These are phyloP conservation scores for Hiodon alosoides DNA, from an alignment of 2,113 vertebrate species.

Conservation along the genomic window DNA sequence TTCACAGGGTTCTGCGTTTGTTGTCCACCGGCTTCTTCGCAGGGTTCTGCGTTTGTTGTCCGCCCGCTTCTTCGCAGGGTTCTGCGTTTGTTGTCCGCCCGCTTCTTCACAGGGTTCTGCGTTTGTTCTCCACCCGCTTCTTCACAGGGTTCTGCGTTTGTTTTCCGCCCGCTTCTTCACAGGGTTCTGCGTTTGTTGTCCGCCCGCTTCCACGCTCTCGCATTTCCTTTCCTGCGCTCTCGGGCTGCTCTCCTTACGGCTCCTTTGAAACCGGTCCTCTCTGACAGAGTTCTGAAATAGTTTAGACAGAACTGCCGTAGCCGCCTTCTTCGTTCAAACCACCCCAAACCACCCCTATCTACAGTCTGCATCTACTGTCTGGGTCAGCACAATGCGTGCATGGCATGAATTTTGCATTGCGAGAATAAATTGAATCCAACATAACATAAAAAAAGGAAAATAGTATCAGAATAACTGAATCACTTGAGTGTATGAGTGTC, in stretches of 20 bases:
- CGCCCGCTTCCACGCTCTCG: no score
- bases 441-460: not conserved
- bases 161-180: no score
- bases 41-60: no score
- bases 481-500: not conserved
- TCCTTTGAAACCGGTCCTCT: not conserved
- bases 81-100: no score
- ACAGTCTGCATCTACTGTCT: not conserved
- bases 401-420: not conserved
- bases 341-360: not conserved
- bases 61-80: no score
- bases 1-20: no score
- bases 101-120: no score
- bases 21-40: no score
- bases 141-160: no score
- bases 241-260: not conserved
- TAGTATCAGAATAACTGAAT: not conserved
- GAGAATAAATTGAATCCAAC: not conserved
- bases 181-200: no score
- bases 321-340: not conserved
- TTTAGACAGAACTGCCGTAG: not conserved
- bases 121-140: no score
- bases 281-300: conserved; percentile 13
- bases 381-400: conserved; percentile 6
- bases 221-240: not conserved